A percentile compares a stretch with the other conserved stretches of the same genome.
phyloP scores from a whole-genome alignment of 2,888 invertebrate genomes.

The Sturmia bella region DNA sequence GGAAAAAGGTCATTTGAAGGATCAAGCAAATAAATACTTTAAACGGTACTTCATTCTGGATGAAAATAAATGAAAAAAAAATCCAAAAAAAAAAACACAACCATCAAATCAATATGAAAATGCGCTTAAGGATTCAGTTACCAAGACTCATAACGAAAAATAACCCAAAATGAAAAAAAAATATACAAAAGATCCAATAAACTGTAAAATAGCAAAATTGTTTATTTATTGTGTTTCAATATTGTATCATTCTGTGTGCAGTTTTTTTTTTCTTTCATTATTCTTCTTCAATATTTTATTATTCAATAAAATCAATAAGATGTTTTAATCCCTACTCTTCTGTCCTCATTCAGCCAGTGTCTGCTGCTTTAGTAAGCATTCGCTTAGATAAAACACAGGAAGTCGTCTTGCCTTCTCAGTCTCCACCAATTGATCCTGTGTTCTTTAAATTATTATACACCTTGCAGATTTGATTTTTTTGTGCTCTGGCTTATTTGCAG shows the following conservation, averaged over 20 bases:
- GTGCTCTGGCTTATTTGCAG: conserved; percentile 7
- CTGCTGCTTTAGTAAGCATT: background rate
- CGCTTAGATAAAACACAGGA: conserved; percentile 52
- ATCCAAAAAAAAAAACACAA: conserved; percentile 31
- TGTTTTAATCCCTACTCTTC: conserved; percentile 56
- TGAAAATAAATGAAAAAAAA: conserved; percentile 1
- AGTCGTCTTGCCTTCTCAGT: conserved; percentile 52
- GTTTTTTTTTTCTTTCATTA: conserved; percentile 1
- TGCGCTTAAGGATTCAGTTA: conserved; percentile 53
- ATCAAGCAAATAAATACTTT: conserved; percentile 61
- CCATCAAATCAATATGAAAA: conserved; percentile 57
- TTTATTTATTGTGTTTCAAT: conserved; percentile 29
- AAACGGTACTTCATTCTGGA: conserved; percentile 55
- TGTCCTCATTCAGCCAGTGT: background rate
- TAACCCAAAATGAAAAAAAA: conserved; percentile 27
- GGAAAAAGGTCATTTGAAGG: conserved; percentile 64
- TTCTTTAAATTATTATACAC: background rate
- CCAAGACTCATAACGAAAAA: conserved; percentile 26
- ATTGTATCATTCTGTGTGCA: conserved; percentile 57
- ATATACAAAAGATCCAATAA: conserved; percentile 59
- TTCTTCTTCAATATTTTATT: conserved; percentile 48
- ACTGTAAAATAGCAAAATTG: conserved; percentile 67
- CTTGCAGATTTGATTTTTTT: conserved; percentile 24
- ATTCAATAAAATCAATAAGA: conserved; percentile 62
- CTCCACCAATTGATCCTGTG: conserved; percentile 18